These are phyloP conservation scores for Harmothoe impar DNA, from an alignment of 2,888 invertebrate genomes.

Conservation along the genomic window DNA sequence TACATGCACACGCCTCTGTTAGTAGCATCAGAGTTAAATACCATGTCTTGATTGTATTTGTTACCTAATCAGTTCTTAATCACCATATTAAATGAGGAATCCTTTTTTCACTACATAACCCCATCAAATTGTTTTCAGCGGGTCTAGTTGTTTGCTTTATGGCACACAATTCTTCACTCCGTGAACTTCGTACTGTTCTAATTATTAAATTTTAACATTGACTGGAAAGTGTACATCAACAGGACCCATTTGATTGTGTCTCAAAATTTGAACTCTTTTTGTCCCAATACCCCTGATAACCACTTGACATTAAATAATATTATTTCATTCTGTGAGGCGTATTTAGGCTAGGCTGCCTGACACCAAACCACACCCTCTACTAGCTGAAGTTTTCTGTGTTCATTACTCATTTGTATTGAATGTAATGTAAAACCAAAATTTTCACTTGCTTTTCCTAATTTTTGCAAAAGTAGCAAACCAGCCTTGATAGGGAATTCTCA, in stretches of 20 bases:
- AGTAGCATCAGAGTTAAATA: slow-evolving; percentile 23
- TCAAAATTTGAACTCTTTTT: slow-evolving; percentile 46
- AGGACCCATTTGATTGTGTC: not conserved
- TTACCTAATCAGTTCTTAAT: slow-evolving; percentile 9
- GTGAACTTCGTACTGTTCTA: not conserved
- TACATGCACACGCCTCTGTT: not conserved
- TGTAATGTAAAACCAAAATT: no score
- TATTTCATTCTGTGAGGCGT: not conserved
- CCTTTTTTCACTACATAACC: slow-evolving; percentile 29
- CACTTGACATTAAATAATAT: not conserved
- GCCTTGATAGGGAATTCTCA: no score
- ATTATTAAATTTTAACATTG: not conserved
- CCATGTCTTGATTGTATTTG: slow-evolving; percentile 25
- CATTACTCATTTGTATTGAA: not conserved
- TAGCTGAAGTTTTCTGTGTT: not conserved
- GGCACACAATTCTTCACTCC: slow-evolving; percentile 24
- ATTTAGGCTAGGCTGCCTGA: slow-evolving; percentile 17
- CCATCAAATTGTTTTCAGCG: slow-evolving; percentile 45
- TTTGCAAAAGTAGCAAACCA: no score
- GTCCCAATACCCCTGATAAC: slow-evolving; percentile 13
- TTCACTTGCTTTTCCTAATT: no score
- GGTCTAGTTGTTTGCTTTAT: slow-evolving; percentile 38
- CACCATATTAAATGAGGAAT: not conserved
- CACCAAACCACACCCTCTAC: not conserved
- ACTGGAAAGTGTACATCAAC: not conserved